Evolutionary conservation across 2,888 invertebrate species (phyloP), one percentile per base, ranked within the genome.

Genomic region (Pyrocoelia pectoralis): DNA sequence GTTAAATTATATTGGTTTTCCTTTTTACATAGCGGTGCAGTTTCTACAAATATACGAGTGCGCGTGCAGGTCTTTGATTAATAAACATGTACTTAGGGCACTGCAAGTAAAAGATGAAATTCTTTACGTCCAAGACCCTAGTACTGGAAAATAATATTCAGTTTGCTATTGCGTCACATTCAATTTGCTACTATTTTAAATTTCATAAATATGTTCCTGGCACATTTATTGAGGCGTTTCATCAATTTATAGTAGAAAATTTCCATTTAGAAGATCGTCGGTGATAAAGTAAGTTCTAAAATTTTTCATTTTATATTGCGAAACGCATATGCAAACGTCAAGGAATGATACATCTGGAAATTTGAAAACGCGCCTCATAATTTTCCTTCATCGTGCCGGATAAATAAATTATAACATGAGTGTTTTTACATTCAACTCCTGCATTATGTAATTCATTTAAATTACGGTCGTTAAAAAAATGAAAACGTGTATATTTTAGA

Each of bases 371-470:
- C 33, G 2, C n/a, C 8, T 33, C 33, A 33, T 33, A 33, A 33
- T 33, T 33, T 33, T 33, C 33, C 33, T 33, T n/a, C 33, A 33
- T 33, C 33, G 10, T n/a, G 33, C n/a, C 33, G 33, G 9, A 33
- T 33, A 33, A 33, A 33, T 15, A 13, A 43, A 43, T 43, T 43
- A 15, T 13, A 12, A 15, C 14, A 43, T 13, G 15, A 43, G 41
- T 43, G 41, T 15, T 43, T 43, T 15, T 43, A 43, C 41, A 43
- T 15, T 43, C 41, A 43, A 43, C 41, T 15, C 13, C 2, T 13
- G 41, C 12, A 43, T 43, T 14, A 43, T 43, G 41, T 43, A 43
- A 43, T 43, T 43, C 15, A 43, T 43, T 43, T 43, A 43, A 43
- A 43, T 43, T 43, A 43, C 10, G 8, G 8, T 43, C 13, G 33